phyloP scores from a whole-genome alignment of 2,888 invertebrate species.

The Selenia dentaria region DNA sequence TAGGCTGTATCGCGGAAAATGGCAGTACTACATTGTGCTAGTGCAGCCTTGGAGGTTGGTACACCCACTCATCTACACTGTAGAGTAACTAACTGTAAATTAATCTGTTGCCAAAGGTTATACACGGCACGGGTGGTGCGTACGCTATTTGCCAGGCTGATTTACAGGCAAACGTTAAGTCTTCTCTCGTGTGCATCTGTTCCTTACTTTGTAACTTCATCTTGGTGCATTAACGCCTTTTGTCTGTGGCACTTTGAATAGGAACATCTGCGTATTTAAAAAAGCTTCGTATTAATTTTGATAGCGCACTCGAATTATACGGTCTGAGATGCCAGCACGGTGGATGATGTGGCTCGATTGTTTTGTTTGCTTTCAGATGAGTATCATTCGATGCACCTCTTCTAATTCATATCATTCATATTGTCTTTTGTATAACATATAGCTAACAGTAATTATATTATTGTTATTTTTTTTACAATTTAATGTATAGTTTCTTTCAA shows the following conservation, averaged over 20 bases:
- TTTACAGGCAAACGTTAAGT: constrained; percentile 76
- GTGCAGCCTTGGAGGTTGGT: constrained; percentile 52
- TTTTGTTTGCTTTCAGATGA: constrained; percentile 37
- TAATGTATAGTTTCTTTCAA: constrained; percentile 17
- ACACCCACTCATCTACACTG: constrained; percentile 42
- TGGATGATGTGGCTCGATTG: constrained; percentile 49
- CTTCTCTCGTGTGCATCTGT: constrained; percentile 69
- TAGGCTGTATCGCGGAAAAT: constrained; percentile 38
- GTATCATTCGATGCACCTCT: constrained; percentile 7
- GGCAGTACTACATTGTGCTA: constrained; percentile 57
- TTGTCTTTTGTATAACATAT: constrained; percentile 8
- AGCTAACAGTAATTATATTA: constrained; percentile 8
- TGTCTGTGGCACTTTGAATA: constrained; percentile 14
- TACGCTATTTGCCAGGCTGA: constrained; percentile 74
- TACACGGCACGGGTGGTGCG: constrained; percentile 42
- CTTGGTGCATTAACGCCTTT: constrained; percentile 47
- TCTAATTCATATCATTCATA: constrained; percentile 37
- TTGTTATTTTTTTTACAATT: constrained; percentile 21
- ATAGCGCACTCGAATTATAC: constrained; percentile 43
- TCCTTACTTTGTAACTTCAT: constrained; percentile 64
- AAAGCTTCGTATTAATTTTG: constrained; percentile 53
- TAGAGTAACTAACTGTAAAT: constrained; percentile 4
- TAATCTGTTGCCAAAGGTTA: constrained; percentile 21
- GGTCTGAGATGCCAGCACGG: constrained; percentile 34
- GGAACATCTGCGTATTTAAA: constrained; percentile 69